Evolutionary conservation across 2,113 vertebrate species (phyloP).

Genomic region (Porphyrio hochstetteri): DNA sequence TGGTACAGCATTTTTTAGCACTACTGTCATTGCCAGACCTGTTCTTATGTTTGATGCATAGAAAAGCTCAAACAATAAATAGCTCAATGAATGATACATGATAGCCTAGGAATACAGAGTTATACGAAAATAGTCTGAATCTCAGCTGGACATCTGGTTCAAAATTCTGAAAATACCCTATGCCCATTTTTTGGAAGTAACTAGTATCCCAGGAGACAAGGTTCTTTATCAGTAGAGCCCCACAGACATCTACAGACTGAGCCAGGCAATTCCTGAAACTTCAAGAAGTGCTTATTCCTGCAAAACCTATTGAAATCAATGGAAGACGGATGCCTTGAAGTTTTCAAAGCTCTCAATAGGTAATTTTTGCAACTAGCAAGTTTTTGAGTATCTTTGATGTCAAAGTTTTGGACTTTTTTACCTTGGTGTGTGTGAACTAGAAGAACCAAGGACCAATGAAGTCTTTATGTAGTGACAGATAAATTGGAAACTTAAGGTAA

Average conservation of each 20-base stretch:
- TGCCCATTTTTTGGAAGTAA: not conserved
- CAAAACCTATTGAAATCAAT: not conserved
- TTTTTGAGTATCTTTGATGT: not conserved
- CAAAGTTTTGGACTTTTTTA: not conserved
- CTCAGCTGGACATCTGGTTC: not conserved
- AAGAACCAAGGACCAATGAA: accelerated
- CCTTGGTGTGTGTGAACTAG: not conserved
- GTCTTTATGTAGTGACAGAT: not conserved
- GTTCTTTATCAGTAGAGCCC: not conserved
- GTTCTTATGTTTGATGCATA: not conserved
- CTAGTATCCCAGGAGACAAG: not conserved
- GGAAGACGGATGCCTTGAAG: not conserved
- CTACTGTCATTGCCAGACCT: not conserved
- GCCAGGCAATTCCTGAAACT: not conserved
- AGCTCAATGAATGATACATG: not conserved
- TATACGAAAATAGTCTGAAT: not conserved
- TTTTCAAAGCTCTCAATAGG: constrained; percentile 5
- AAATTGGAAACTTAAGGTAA: not conserved
- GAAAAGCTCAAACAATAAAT: not conserved
- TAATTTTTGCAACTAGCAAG: not conserved
- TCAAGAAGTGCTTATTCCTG: not conserved
- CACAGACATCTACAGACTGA: not conserved
- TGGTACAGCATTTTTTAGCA: not conserved
- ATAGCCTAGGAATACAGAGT: not conserved
- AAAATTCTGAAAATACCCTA: not conserved